Evolutionary conservation across 2,797 vertebrate species (phyloP), one percentile per base, ranked within the genome.

Genomic region (Manis javanica): DNA sequence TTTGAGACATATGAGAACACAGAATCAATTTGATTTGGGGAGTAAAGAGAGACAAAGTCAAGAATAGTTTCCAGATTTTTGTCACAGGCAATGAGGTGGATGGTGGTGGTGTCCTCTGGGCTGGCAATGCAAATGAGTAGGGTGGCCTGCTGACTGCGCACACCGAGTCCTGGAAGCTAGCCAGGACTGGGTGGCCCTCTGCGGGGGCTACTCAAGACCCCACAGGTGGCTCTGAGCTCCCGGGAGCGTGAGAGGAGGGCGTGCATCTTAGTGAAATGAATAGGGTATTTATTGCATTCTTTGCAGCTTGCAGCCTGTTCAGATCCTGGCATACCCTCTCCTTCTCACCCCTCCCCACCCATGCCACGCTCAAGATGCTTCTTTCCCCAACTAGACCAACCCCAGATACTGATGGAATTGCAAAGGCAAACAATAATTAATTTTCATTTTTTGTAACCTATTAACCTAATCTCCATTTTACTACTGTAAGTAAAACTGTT

Each of bases 391-490:
- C 29, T 18, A 49, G 10, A 78, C 19, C 51, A 63, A 23, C 29
- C 26, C 46, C 87, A 87, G 71, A 55, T 31, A 68, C 15, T 81
- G 61, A 31, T 29, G 59, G 34, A 64, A 78, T 83, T 64, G 77
- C 14, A 6, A 14, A 89, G 53, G 55, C 8, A 64, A 66, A 61
- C 7, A 72, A 21, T 78, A 55, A 68, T 83, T 18, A 34, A 71
- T 42, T 68, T 49, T 29, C 92, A 63, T 66, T 91, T 95, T 91
- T n/a, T 88, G 87, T 92, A 79, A 74, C 55, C 37, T 49, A 3
- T 64, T 46, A 46, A 46, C 34, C 53, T 42, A 23, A 84, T 46
- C 16, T 51, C 34, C 7, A 81, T 68, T 82, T 89, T 90, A 39
- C 6, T 84, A 24, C 55, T 93, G 42, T 91, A 91, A 86, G 21